A percentile compares a stretch with the other conserved stretches of the same genome.
phyloP scores from a whole-genome alignment of 1,140 invertebrate species.

The Popillia japonica region DNA sequence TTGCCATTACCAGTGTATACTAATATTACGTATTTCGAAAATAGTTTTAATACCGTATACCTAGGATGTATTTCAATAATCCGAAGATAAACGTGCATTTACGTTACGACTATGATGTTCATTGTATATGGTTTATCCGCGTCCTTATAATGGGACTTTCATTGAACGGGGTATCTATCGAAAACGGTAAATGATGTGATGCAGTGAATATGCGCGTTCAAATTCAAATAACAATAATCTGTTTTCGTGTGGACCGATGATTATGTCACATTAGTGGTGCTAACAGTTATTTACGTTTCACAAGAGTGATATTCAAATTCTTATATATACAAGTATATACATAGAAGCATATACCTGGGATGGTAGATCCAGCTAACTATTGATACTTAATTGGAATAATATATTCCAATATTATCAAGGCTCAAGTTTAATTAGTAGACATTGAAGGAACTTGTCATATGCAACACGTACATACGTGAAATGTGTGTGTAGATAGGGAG shows the following conservation, averaged over 20 bases:
- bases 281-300: neutral
- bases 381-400: too few species aligned
- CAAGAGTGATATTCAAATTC: too few species aligned
- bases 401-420: too few species aligned
- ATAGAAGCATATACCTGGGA: too few species aligned
- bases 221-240: neutral
- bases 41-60: neutral
- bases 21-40: conserved; percentile 15
- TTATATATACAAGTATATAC: too few species aligned
- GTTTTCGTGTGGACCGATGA: neutral
- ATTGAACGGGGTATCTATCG: neutral
- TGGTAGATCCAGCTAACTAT: too few species aligned
- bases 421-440: too few species aligned
- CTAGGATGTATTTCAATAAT: conserved; percentile 5
- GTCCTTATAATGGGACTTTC: neutral
- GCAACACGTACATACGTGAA: too few species aligned
- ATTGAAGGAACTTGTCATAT: too few species aligned
- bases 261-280: neutral
- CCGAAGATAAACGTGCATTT: neutral
- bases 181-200: conserved; percentile 1
- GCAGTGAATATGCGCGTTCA: neutral
- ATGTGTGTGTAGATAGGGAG: neutral
- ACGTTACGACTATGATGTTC: neutral
- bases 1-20: neutral
- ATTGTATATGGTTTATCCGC: neutral